These are phyloP conservation scores for Streblospio benedicti DNA, from an alignment of 1,140 invertebrate genomes.

Conservation along the genomic window DNA sequence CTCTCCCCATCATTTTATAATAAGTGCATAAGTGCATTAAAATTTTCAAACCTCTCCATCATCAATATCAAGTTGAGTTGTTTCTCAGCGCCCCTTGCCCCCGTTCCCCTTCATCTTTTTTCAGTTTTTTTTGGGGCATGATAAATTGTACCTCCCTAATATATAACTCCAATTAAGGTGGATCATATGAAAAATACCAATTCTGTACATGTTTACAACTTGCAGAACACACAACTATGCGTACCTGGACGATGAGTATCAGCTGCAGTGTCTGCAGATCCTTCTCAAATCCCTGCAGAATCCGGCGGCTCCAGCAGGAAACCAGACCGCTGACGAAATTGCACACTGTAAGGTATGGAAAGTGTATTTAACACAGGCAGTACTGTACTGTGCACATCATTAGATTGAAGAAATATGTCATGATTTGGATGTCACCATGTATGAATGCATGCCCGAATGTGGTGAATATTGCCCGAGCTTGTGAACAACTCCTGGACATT, in stretches of 20 bases:
- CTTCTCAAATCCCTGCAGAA: conserved; percentile 33
- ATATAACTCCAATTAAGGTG: background rate
- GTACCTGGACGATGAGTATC: conserved; percentile 11
- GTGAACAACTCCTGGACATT: background rate
- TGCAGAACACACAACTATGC: background rate
- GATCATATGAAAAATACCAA: background rate
- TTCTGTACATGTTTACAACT: background rate
- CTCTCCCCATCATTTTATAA: too few species aligned
- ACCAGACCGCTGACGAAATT: conserved; percentile 18
- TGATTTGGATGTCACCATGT: too few species aligned
- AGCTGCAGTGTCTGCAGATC: conserved; percentile 28
- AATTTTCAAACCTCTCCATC: too few species aligned
- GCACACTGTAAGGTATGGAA: conserved; percentile 27
- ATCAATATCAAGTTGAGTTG: too few species aligned
- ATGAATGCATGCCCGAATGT: too few species aligned
- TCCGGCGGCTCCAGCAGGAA: too few species aligned
- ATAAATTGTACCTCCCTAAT: background rate
- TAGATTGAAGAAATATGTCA: background rate
- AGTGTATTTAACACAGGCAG: background rate
- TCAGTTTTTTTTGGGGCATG: background rate
- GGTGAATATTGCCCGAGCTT: background rate
- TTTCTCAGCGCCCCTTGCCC: too few species aligned
- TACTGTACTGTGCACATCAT: background rate
- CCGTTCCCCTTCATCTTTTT: too few species aligned
- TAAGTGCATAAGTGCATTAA: too few species aligned